Conservation (phyloP, 2,113 vertebrate genomes). For the Cnemophilus loriae region DNA sequence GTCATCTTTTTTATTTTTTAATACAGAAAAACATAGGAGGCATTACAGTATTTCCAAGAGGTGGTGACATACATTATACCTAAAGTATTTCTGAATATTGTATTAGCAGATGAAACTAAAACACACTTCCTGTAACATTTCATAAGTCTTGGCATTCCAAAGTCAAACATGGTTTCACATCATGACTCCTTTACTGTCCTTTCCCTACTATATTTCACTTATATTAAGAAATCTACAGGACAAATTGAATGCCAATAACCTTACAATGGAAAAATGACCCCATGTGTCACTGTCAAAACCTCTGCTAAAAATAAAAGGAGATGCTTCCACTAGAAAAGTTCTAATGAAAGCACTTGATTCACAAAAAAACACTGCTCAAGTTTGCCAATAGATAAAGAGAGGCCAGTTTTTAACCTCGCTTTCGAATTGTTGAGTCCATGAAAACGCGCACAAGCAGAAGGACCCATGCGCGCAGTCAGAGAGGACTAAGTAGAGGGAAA, state of each 20-base stretch:
- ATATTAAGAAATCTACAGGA: background rate
- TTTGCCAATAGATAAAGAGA: fast-evolving
- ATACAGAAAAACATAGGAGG: background rate
- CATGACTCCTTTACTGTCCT: background rate
- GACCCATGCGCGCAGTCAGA: background rate
- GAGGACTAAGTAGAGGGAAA: background rate
- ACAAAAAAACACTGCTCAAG: background rate
- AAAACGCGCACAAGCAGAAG: background rate
- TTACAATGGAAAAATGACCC: background rate
- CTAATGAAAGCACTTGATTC: background rate
- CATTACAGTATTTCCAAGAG: background rate
- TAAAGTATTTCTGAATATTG: background rate
- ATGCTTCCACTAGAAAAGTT: background rate
- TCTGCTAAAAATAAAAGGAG: background rate
- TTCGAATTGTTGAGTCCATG: background rate
- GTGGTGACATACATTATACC: background rate
- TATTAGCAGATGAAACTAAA: background rate
- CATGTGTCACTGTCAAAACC: background rate
- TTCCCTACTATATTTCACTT: background rate
- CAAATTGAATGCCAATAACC: background rate
- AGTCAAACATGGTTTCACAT: background rate
- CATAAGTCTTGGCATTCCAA: background rate
- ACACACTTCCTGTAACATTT: background rate
- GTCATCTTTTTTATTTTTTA: fast-evolving
- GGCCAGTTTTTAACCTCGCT: background rate